Evolutionary conservation across 2,113 vertebrate species (phyloP).

Genomic region (Lophius piscatorius): DNA sequence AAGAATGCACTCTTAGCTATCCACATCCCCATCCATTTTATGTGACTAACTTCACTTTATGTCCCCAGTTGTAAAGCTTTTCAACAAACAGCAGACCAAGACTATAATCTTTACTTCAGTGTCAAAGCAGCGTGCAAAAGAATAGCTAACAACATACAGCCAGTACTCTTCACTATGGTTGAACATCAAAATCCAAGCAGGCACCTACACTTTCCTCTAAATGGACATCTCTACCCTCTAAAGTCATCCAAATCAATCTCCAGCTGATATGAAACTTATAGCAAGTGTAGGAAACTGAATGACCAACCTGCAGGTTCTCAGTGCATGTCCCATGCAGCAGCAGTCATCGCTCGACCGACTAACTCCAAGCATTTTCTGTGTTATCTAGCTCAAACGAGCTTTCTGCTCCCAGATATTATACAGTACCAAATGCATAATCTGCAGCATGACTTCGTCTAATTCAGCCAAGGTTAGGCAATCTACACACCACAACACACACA

Average conservation of each 20-base stretch:
- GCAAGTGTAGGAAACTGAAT: constrained; percentile 11
- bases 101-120: too few species aligned
- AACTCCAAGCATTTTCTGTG: constrained; percentile 24
- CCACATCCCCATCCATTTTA: too few species aligned
- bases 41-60: too few species aligned
- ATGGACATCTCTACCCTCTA: too few species aligned
- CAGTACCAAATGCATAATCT: constrained; percentile 37
- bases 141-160: too few species aligned
- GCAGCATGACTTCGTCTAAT: constrained; percentile 39
- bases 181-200: too few species aligned
- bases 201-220: too few species aligned
- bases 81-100: too few species aligned
- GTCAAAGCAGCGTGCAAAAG: too few species aligned
- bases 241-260: constrained; percentile 6
- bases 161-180: too few species aligned
- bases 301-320: constrained; percentile 53
- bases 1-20: too few species aligned
- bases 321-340: constrained; percentile 34
- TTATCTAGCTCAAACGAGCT: constrained; percentile 1
- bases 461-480: constrained; percentile 42
- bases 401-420: constrained; percentile 26
- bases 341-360: constrained; percentile 20
- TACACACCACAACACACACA: constrained; percentile 24
- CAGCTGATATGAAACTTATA: constrained; percentile 3
- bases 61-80: too few species aligned